Percentiles rank a stretch among this genome's conserved stretches.
phyloP scores from a whole-genome alignment of 2,888 invertebrate species.

The Drosophila formosana region DNA sequence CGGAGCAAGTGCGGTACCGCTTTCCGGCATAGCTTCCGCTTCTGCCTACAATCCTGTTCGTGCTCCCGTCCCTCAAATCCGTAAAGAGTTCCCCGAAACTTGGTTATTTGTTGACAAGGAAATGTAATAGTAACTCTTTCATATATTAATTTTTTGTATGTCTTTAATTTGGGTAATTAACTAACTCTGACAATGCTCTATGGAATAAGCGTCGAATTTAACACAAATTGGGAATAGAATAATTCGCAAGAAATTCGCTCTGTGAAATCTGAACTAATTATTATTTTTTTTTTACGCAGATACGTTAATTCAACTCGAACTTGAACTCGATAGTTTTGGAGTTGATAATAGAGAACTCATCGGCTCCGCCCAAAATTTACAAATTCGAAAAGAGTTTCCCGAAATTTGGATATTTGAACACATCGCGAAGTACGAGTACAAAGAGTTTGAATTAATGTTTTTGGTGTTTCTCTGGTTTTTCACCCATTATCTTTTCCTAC shows the following conservation, averaged over 20 bases:
- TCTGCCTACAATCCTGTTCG: background rate
- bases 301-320: background rate
- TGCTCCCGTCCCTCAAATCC: background rate
- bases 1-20: background rate
- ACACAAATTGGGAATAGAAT: background rate
- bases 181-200: background rate
- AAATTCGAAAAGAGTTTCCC: slow-evolving; percentile 17
- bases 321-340: slow-evolving; percentile 2
- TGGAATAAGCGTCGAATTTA: slow-evolving; percentile 18
- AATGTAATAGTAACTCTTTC: slow-evolving; percentile 6
- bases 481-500: background rate
- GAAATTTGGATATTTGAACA: slow-evolving; percentile 21
- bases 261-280: background rate
- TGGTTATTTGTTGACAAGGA: slow-evolving; percentile 3
- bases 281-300: background rate
- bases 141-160: background rate
- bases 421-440: slow-evolving; percentile 13
- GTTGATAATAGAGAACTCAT: slow-evolving; percentile 5
- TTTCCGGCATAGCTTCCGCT: background rate
- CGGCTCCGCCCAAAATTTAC: background rate
- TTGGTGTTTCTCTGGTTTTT: background rate
- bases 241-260: background rate
- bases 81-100: slow-evolving; percentile 17
- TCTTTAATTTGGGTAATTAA: background rate
- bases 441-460: background rate